Evolutionary conservation across 2,797 vertebrate species (phyloP).

Genomic region (Allobates femoralis): DNA sequence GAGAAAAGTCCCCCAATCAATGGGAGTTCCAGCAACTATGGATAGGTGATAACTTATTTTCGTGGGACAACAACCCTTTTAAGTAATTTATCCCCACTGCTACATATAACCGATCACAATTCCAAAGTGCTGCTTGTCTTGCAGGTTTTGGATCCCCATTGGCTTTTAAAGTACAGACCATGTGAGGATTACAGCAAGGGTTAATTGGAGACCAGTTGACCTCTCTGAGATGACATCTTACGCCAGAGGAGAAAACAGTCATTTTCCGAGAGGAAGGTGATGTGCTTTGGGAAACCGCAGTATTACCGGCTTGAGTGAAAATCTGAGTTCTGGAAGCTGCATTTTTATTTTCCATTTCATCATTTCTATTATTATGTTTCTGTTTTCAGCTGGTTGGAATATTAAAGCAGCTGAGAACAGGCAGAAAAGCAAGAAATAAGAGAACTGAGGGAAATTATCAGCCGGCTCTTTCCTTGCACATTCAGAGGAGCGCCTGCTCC

Average conservation of each 20-base stretch:
- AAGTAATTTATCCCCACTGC: not conserved
- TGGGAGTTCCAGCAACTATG: too few relatives aligned
- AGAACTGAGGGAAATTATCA: slow-evolving; percentile 72
- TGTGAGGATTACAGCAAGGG: not conserved
- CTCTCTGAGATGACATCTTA: not conserved
- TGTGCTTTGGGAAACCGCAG: slow-evolving; percentile 17
- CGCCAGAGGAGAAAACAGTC: slow-evolving; percentile 2
- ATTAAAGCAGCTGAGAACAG: slow-evolving; percentile 64
- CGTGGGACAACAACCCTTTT: not conserved
- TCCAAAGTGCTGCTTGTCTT: not conserved
- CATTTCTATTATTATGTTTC: slow-evolving; percentile 57
- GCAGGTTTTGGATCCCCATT: not conserved
- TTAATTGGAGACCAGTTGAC: slow-evolving; percentile 42
- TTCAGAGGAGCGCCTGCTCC: slow-evolving; percentile 77
- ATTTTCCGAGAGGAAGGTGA: slow-evolving; percentile 9
- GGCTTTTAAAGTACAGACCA: too few relatives aligned
- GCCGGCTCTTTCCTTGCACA: slow-evolving; percentile 74
- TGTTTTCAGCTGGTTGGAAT: slow-evolving; percentile 55
- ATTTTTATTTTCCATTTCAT: slow-evolving; percentile 51
- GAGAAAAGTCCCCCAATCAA: too few relatives aligned
- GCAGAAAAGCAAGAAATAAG: slow-evolving; percentile 65
- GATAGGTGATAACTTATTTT: too few relatives aligned
- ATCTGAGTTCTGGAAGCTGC: slow-evolving; percentile 30
- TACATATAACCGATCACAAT: not conserved
- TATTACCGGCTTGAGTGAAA: slow-evolving; percentile 31